Percentiles rank a stretch among this genome's conserved stretches.
These are phyloP conservation scores for Pangasius macronema DNA, from an alignment of 2,797 vertebrate genomes.

Conservation along the genomic window DNA sequence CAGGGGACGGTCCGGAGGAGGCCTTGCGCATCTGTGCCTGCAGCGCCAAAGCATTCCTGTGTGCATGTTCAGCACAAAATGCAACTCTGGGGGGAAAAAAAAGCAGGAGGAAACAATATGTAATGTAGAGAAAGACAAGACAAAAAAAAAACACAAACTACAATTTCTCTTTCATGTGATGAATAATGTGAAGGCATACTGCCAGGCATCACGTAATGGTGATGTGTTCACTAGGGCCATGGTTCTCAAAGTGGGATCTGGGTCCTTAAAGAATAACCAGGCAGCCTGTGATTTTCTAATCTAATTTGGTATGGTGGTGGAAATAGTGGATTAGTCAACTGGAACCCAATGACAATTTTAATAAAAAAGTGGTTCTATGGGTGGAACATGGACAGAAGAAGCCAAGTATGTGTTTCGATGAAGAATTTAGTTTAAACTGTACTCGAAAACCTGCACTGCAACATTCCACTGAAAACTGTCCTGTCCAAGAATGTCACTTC, in stretches of 20 bases:
- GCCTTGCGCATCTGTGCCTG: constrained; percentile 90
- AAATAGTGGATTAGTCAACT: background rate
- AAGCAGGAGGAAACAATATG: background rate
- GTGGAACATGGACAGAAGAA: background rate
- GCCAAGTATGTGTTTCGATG: too few relatives aligned
- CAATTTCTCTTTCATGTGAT: background rate
- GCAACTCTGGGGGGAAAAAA: constrained; percentile 69
- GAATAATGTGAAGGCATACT: background rate
- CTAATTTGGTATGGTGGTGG: background rate
- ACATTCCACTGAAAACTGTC: too few relatives aligned
- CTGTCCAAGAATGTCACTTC: background rate
- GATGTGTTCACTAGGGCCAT: background rate
- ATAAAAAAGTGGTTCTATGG: background rate
- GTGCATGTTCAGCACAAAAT: constrained; percentile 91
- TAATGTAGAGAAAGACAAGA: background rate
- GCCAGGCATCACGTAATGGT: background rate
- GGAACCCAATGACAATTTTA: background rate
- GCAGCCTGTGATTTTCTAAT: background rate
- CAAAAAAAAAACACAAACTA: background rate
- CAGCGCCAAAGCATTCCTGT: constrained; percentile 86
- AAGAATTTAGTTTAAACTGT: too few relatives aligned
- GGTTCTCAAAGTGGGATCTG: background rate
- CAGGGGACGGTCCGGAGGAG: constrained; percentile 78
- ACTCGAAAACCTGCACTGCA: background rate
- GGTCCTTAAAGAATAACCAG: background rate